phyloP scores from a whole-genome alignment of 1,140 invertebrate genomes.

The Brachionus calyciflorus region DNA sequence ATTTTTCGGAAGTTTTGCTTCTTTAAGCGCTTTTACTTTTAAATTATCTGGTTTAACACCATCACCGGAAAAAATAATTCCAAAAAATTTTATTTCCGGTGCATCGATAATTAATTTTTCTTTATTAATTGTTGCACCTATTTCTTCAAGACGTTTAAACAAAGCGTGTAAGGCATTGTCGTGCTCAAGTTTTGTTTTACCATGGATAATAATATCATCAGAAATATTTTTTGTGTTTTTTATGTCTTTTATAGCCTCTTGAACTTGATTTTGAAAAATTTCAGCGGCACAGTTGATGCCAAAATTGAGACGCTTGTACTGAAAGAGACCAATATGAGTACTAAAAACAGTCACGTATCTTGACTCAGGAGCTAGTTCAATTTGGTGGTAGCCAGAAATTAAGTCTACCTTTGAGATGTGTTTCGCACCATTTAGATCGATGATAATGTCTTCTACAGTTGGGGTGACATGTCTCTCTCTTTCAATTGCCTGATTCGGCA shows the following conservation, averaged over 20 bases:
- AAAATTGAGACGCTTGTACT: slow-evolving; percentile 50
- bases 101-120: slow-evolving; percentile 55
- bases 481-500: neutral
- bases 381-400: slow-evolving; percentile 58
- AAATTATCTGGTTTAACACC: slow-evolving; percentile 54
- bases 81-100: slow-evolving; percentile 54
- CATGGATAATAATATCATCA: slow-evolving; percentile 51
- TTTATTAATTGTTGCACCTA: slow-evolving; percentile 52
- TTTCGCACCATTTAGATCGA: slow-evolving; percentile 51
- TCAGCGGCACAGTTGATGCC: slow-evolving; percentile 49
- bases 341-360: slow-evolving; percentile 49
- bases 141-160: slow-evolving; percentile 49
- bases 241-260: slow-evolving; percentile 48
- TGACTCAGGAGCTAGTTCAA: slow-evolving; percentile 47
- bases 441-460: slow-evolving; percentile 47
- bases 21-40: slow-evolving; percentile 52
- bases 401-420: slow-evolving; percentile 62
- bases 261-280: slow-evolving; percentile 49
- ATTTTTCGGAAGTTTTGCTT: slow-evolving; percentile 47
- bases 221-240: slow-evolving; percentile 46
- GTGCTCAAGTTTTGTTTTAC: slow-evolving; percentile 49
- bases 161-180: slow-evolving; percentile 48
- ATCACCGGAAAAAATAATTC: slow-evolving; percentile 51
- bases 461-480: slow-evolving; percentile 33
- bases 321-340: slow-evolving; percentile 50